Evolutionary conservation across 2,888 invertebrate species (phyloP), one percentile per base, ranked within the genome.

Genomic region (Chorisops tibialis): DNA sequence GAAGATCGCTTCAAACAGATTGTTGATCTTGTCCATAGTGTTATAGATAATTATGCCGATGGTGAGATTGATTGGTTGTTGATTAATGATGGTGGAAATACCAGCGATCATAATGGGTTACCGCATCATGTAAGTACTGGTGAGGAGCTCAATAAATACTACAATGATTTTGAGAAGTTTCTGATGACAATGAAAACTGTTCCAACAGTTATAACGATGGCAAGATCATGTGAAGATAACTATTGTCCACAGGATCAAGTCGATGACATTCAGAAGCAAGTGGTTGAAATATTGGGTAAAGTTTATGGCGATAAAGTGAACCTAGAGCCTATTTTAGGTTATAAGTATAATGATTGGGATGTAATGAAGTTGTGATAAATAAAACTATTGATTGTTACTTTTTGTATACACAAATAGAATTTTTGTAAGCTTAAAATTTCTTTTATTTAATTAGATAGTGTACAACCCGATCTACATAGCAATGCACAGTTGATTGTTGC

Each of bases 171-270:
- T 76, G 82, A 71, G 76, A 79, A 16, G 78, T 92, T 70, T 74
- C 90, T 68, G 75, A 75, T 72, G 1, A 67, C 77, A 38, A 79
- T 82, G 4, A 89, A 90, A 1, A 86, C 87, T 1, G n/a, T 19
- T 9, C 61, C 61, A 16, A 75, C 89, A 22, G 81, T 94, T 45
- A 72, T 77, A 14, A 94, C 94, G 0, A 83, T 95, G 50, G 87
- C 94, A 0, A 82, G 93, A 70, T 95, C 94, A 0, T 88, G 91
- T 51, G 85, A 87, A 43, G 95, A 96, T 72, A 93, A 93, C 67
- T 96, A 95, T 73, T 94, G 94, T 70, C 95, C 95, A 0, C 79
- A 83, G 16, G 84, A 89, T 72, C 89, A 91, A 76, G 93, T 95
- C 35, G 88, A 92, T 61, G 78, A 80, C 48, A 93, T 95, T 65